phyloP scores from a whole-genome alignment of 2,797 vertebrate species.

The Argyrosomus regius region DNA sequence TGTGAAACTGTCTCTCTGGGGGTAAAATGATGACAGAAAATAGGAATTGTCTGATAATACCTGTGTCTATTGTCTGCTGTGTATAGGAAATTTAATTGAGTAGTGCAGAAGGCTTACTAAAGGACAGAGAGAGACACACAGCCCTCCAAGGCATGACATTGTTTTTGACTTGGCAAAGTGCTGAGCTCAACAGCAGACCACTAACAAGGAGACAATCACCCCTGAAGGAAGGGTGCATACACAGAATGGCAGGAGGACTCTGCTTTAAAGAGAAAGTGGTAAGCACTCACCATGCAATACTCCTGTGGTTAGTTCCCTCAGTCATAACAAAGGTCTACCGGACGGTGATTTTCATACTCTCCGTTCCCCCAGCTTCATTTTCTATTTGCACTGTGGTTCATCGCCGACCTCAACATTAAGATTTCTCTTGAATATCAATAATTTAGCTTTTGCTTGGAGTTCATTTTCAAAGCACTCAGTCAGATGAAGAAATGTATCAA shows the following conservation, averaged over 20 bases:
- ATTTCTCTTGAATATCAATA: slow-evolving; percentile 79
- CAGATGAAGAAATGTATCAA: slow-evolving; percentile 70
- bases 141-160: slow-evolving; percentile 81
- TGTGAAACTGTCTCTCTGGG: slow-evolving; percentile 1
- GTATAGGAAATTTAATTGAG: slow-evolving; percentile 75
- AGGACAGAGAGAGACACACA: slow-evolving; percentile 75
- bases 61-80: slow-evolving; percentile 61
- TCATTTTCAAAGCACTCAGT: slow-evolving; percentile 78
- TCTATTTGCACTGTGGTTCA: slow-evolving; percentile 61
- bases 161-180: slow-evolving; percentile 86
- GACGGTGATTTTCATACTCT: slow-evolving; percentile 53
- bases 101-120: slow-evolving; percentile 65
- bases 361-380: slow-evolving; percentile 39
- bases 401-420: slow-evolving; percentile 59
- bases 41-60: slow-evolving; percentile 47
- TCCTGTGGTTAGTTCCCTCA: slow-evolving; percentile 56
- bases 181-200: slow-evolving; percentile 83
- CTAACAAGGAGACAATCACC: slow-evolving; percentile 80
- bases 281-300: slow-evolving; percentile 49
- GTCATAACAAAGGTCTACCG: slow-evolving; percentile 61
- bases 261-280: slow-evolving; percentile 67
- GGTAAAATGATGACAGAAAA: slow-evolving; percentile 16
- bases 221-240: slow-evolving; percentile 75
- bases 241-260: slow-evolving; percentile 72
- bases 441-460: slow-evolving; percentile 78